Conservation (phyloP, 2,888 invertebrate genomes). For the Scaptomyza cyrtandrae region DNA sequence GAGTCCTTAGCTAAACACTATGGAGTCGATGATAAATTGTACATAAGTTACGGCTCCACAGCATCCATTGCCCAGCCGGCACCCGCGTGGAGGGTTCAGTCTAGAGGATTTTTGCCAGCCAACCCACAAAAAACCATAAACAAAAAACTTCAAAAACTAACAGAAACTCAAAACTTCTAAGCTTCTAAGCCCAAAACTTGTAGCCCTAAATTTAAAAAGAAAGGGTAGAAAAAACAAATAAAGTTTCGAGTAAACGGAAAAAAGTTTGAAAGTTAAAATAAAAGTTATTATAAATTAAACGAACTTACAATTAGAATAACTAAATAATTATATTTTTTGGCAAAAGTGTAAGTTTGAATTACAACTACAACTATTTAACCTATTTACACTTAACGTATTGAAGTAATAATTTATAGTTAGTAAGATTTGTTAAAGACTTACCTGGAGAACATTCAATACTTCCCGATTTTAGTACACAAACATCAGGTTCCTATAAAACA, state of each 20-base stretch:
- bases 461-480: conserved; percentile 42
- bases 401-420: neutral
- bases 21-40: neutral
- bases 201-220: neutral
- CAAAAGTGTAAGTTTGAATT: conserved; percentile 20
- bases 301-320: neutral
- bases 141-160: neutral
- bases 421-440: conserved; percentile 11
- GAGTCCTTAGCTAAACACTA: conserved; percentile 47
- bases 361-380: neutral
- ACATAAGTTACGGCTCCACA: neutral
- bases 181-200: neutral
- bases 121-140: conserved; percentile 37
- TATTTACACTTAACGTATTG: neutral
- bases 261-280: neutral
- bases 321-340: conserved; percentile 4
- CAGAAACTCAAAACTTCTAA: neutral
- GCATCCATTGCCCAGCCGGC: conserved; percentile 56
- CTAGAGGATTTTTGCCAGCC: conserved; percentile 58
- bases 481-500: conserved; percentile 31
- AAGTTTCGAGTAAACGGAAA: too few species aligned
- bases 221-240: neutral
- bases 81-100: conserved; percentile 58
- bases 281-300: neutral
- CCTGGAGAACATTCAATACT: conserved; percentile 45